phyloP scores from a whole-genome alignment of 2,888 invertebrate genomes.

The Eilema depressum region DNA sequence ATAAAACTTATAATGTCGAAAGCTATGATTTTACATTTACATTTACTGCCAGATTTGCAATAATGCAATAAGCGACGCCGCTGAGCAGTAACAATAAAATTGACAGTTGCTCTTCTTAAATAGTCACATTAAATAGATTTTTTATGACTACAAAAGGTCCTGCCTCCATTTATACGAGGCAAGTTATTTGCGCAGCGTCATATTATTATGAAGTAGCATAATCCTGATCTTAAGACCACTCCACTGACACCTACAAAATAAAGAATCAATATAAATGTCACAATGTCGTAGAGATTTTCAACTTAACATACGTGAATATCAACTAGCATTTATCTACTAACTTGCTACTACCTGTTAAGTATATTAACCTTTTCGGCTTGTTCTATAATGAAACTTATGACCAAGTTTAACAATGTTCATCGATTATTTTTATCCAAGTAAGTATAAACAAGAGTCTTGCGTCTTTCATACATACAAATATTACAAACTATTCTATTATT shows the following conservation, averaged over 20 bases:
- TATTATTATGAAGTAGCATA: background rate
- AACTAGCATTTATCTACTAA: too few relatives aligned
- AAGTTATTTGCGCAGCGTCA: background rate
- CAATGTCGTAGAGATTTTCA: background rate
- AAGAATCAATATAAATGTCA: background rate
- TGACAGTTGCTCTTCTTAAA: background rate
- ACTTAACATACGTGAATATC: background rate
- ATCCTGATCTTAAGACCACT: background rate
- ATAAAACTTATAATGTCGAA: background rate
- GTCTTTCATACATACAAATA: background rate
- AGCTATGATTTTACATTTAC: background rate
- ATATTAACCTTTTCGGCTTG: too few relatives aligned
- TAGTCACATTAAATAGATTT: background rate
- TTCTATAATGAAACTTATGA: too few relatives aligned
- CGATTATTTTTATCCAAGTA: too few relatives aligned
- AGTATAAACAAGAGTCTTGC: background rate
- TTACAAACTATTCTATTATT: background rate
- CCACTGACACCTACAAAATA: background rate
- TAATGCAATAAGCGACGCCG: background rate
- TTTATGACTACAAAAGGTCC: background rate
- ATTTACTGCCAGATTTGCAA: background rate
- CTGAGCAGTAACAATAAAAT: background rate
- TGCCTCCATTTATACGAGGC: background rate
- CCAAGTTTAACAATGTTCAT: too few relatives aligned
- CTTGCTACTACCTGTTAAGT: too few relatives aligned